Conservation (phyloP, 2,797 vertebrate species). For the Acrocephalus scirpaceus region DNA sequence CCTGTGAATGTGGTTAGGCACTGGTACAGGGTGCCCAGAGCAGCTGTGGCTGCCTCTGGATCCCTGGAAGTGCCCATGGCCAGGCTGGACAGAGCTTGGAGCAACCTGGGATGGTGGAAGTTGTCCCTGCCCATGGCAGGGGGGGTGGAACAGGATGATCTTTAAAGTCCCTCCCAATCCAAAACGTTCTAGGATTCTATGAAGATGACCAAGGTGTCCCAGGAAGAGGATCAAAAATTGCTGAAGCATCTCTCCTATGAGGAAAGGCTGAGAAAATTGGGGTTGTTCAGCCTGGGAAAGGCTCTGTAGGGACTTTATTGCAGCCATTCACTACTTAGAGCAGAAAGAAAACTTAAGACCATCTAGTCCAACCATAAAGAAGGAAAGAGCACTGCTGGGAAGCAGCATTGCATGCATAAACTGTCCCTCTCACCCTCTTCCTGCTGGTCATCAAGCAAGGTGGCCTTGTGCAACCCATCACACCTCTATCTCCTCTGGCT, state of each 20-base stretch:
- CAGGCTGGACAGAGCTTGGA: rapidly evolving
- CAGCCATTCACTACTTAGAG: background rate
- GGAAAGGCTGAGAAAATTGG: background rate
- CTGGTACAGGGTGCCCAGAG: rapidly evolving
- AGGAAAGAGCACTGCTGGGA: background rate
- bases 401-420: background rate
- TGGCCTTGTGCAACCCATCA: background rate
- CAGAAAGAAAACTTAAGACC: background rate
- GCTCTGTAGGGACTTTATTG: background rate
- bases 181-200: background rate
- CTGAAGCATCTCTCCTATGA: background rate
- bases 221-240: background rate
- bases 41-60: background rate
- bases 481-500: background rate
- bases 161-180: background rate
- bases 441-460: background rate
- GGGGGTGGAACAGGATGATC: rapidly evolving
- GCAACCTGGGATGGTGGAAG: rapidly evolving
- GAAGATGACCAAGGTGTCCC: background rate
- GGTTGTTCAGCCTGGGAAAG: background rate
- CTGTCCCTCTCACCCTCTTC: rapidly evolving
- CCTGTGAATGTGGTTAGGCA: rapidly evolving
- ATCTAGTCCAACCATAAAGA: background rate
- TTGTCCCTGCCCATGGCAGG: background rate
- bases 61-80: rapidly evolving